These are phyloP conservation scores for Tupiocoris notatus DNA, from an alignment of 2,888 invertebrate species.

Conservation along the genomic window DNA sequence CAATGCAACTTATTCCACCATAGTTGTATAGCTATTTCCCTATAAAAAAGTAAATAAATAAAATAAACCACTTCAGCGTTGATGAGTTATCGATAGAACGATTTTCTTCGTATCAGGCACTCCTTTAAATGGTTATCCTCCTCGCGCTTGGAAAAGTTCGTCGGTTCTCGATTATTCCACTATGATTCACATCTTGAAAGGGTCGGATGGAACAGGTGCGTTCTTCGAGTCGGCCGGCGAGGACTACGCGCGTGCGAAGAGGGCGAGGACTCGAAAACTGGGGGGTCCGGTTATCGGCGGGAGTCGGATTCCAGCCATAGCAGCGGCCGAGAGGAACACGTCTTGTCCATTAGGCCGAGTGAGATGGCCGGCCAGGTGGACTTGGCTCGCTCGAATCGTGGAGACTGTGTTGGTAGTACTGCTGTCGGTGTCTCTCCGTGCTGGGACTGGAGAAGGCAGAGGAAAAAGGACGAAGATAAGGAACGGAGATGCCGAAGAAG, in stretches of 20 bases:
- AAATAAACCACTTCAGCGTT: no score
- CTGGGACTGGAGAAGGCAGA: not conserved
- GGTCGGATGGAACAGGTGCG: not conserved
- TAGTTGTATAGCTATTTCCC: no score
- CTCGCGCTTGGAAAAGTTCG: no score
- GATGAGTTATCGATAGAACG: no score
- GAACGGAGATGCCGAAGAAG: not conserved
- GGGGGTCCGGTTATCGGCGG: constrained; percentile 41
- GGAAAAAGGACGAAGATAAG: not conserved
- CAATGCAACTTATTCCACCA: no score
- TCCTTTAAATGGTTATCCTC: no score
- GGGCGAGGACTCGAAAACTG: constrained; percentile 32
- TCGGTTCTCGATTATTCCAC: not conserved
- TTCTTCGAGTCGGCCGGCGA: no score
- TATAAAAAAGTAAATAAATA: no score
- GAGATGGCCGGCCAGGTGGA: not conserved
- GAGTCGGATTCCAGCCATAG: constrained; percentile 41
- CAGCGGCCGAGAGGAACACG: constrained; percentile 29
- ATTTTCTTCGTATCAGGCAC: no score
- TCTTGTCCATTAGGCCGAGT: constrained; percentile 37
- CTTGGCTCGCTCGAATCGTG: not conserved
- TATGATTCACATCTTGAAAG: not conserved
- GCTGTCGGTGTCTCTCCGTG: not conserved
- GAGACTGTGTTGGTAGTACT: no score
- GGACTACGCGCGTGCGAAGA: no score